phyloP scores from a whole-genome alignment of 2,797 vertebrate genomes.

The Salarias fasciatus region DNA sequence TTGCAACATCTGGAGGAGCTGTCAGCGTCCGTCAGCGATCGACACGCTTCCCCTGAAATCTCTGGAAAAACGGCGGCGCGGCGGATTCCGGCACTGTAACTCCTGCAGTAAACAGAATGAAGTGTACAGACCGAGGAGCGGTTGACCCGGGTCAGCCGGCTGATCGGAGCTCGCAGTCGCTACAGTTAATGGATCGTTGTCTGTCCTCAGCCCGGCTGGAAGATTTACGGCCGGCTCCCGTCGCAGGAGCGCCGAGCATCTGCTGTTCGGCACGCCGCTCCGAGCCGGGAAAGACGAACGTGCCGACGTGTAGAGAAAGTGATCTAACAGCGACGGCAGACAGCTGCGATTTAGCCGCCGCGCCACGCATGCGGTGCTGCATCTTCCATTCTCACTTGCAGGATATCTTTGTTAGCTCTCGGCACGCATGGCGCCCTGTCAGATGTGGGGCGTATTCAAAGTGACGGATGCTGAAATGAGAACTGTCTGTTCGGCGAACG shows the following conservation, averaged over 20 bases:
- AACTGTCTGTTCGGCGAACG: constrained; percentile 6
- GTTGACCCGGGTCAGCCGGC: constrained; percentile 23
- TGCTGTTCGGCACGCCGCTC: constrained; percentile 25
- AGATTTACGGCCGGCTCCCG: constrained; percentile 45
- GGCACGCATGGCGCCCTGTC: constrained; percentile 6
- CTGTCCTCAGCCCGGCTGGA: constrained; percentile 27
- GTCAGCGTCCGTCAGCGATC: too few relatives aligned
- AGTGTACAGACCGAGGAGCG: constrained; percentile 6
- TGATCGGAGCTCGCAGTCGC: constrained; percentile 32
- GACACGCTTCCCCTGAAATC: too few relatives aligned
- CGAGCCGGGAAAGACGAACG: constrained; percentile 1
- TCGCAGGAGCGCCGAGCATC: constrained; percentile 27
- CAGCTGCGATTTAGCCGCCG: constrained; percentile 43
- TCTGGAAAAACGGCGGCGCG: too few relatives aligned
- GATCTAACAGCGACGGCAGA: constrained; percentile 27
- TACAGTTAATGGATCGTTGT: constrained; percentile 54
- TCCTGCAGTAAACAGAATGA: constrained; percentile 18
- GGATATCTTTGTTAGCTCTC: constrained; percentile 10
- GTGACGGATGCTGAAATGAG: constrained; percentile 37
- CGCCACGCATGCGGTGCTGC: constrained; percentile 4
- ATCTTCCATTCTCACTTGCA: constrained; percentile 12
- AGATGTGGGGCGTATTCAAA: constrained; percentile 18
- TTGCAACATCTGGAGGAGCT: too few relatives aligned
- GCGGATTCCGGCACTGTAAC: not conserved
- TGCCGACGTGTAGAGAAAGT: not conserved